Percentiles rank a stretch among this genome's conserved stretches.
Evolutionary conservation across 2,888 invertebrate species (phyloP).

Genomic region (Ophraella communa): DNA sequence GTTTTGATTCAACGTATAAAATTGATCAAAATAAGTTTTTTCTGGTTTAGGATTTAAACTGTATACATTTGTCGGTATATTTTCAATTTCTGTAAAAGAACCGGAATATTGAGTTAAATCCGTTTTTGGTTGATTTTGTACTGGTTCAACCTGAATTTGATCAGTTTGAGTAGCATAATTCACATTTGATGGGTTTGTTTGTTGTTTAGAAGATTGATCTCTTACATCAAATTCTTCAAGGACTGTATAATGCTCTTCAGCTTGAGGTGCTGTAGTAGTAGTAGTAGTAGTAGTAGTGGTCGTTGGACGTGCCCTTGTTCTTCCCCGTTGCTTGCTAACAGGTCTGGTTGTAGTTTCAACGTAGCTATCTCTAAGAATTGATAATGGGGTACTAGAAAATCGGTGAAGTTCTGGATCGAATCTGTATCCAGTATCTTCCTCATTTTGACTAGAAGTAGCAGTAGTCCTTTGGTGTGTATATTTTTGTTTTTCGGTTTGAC

Average conservation of each 20-base stretch:
- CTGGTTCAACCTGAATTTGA: conserved; percentile 27
- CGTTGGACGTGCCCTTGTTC: conserved; percentile 40
- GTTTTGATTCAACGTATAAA: conserved; percentile 36
- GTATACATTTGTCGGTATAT: conserved; percentile 40
- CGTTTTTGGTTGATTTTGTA: conserved; percentile 26
- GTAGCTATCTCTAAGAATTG: conserved; percentile 36
- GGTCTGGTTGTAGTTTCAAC: conserved; percentile 34
- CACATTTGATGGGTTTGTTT: conserved; percentile 13
- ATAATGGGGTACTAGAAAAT: conserved; percentile 38
- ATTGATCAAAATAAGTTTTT: conserved; percentile 8
- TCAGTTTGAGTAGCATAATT: conserved; percentile 19
- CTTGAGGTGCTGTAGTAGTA: conserved; percentile 34
- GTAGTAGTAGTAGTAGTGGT: conserved; percentile 35
- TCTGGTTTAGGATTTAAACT: conserved; percentile 29
- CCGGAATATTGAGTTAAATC: conserved; percentile 26
- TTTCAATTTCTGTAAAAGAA: conserved; percentile 36
- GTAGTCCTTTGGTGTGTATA: neutral
- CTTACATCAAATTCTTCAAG: conserved; percentile 51
- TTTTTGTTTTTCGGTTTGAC: neutral
- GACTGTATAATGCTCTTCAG: conserved; percentile 49
- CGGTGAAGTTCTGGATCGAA: conserved; percentile 34
- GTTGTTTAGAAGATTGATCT: conserved; percentile 29
- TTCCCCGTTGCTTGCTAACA: conserved; percentile 26
- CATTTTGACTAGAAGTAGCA: neutral
- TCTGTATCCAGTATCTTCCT: conserved; percentile 23